Percentiles rank a stretch among this genome's conserved stretches.
Conservation (phyloP, 2,888 invertebrate species). For the Meiosimyza decipiens region DNA sequence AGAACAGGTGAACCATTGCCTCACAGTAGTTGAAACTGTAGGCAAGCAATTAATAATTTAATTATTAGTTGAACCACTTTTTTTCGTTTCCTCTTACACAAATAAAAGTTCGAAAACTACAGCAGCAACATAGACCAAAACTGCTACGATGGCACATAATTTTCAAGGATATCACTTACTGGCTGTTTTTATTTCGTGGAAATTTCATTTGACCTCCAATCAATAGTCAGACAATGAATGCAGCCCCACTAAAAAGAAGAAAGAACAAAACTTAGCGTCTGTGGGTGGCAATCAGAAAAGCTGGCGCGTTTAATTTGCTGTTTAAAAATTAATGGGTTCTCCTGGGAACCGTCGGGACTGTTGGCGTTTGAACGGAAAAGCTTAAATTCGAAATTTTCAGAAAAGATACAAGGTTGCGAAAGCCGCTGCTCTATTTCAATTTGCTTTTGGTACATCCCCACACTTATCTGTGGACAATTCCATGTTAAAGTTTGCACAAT, state of each 20-base stretch:
- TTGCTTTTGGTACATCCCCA: too few relatives aligned
- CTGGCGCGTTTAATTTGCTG: constrained; percentile 5
- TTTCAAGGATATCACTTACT: constrained; percentile 4
- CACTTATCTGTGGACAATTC: too few relatives aligned
- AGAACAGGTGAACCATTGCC: too few relatives aligned
- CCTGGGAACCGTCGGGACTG: constrained; percentile 32
- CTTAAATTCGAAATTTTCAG: constrained; percentile 11
- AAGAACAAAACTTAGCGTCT: too few relatives aligned
- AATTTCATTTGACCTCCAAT: constrained; percentile 13
- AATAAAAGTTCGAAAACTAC: too few relatives aligned
- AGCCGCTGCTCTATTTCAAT: neutral
- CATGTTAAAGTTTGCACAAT: too few relatives aligned
- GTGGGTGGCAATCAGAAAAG: neutral
- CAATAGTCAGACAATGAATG: neutral
- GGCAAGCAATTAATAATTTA: constrained; percentile 13
- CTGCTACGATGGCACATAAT: neutral
- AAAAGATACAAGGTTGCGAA: neutral
- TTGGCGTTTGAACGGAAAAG: constrained; percentile 1
- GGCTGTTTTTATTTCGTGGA: neutral
- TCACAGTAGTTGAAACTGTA: neutral
- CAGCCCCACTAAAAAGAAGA: neutral
- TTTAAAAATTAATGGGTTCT: constrained; percentile 27
- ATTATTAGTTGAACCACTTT: neutral
- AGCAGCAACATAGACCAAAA: too few relatives aligned
- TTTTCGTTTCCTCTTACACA: neutral